These are phyloP conservation scores for Pogona vitticeps DNA, from an alignment of 2,113 vertebrate species.

Conservation along the genomic window DNA sequence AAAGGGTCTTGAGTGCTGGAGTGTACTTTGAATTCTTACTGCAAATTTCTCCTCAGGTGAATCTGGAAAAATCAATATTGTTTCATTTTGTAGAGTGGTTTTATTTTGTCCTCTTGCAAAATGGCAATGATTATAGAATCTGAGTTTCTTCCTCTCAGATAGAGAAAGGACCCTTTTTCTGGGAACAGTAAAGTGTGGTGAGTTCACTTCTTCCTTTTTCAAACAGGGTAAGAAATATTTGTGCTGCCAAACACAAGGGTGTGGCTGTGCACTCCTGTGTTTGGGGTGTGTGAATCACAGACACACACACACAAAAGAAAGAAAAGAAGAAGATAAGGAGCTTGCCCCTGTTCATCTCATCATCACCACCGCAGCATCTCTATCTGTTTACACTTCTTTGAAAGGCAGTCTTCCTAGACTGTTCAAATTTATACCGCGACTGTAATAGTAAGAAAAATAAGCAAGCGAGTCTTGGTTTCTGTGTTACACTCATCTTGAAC, in stretches of 20 bases:
- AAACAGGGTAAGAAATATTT: conserved; percentile 12
- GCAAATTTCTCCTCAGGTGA: not conserved
- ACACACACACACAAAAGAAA: no score
- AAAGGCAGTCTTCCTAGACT: not conserved
- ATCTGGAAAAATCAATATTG: not conserved
- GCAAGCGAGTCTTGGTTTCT: not conserved
- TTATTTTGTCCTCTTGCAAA: not conserved
- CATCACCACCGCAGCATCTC: not conserved
- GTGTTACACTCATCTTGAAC: not conserved
- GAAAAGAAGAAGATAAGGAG: not conserved
- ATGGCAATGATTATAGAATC: not conserved
- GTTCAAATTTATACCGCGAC: not conserved
- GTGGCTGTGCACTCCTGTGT: not conserved
- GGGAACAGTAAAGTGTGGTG: not conserved
- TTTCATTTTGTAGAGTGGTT: not conserved
- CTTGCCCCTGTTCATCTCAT: not conserved
- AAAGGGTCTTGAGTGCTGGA: not conserved
- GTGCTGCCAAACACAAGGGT: not conserved
- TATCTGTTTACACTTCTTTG: conserved; percentile 1
- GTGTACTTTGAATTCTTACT: not conserved
- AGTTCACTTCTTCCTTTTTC: not conserved
- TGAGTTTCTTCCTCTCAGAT: not conserved
- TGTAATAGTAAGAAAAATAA: not conserved
- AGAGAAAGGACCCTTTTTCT: not conserved
- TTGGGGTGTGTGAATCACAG: not conserved